Evolutionary conservation across 1,140 invertebrate species (phyloP), one percentile per base, ranked within the genome.

Genomic region (Ceratosolen solmsi): DNA sequence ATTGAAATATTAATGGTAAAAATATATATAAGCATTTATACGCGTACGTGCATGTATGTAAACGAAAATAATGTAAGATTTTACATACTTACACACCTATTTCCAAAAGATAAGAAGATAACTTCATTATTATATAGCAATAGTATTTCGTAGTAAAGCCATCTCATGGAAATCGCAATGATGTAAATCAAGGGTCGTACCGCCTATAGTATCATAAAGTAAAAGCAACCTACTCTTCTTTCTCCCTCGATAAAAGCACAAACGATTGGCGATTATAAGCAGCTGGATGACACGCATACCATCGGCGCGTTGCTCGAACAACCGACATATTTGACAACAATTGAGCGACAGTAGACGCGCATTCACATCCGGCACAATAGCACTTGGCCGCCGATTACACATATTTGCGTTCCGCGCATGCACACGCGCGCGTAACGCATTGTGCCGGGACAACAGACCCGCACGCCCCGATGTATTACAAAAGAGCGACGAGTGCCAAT

Each of bases 201-300:
- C n/a, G 8, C 25, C 11, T 30, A n/a, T 3, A 60, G 56, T 60
- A 9, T 60, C 25, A 60, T 60, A 60, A 60, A 60, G 56, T 60
- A 63, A 63, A 63, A 63, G 4, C 56, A 27, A 56, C 25, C 25
- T 13, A 27, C 36, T 70, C 38, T 70, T 33, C 68, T 41, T 41
- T 70, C 68, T 70, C 70, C 20, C 27, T 51, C n/a, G 20, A 72
- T 72, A n/a, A 73, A 73, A 56, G 17, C 49, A 33, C 49, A 22
- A 54, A 56, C 49, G 17, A 27, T 49, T 51, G 60, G 33, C 27
- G 49, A 54, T 73, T 63, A 63, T 33, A 33, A 15, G 60, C 60
- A 33, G 49, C 5, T 22, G 27, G n/a, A 49, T 72, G 41, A 49
- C 25, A 72, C n/a, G 27, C 70, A 72, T 46, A 27, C 70, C 38